Base-by-base conservation (phyloP, 1,140 invertebrate genomes). In the Eumaeus atala region DNA sequence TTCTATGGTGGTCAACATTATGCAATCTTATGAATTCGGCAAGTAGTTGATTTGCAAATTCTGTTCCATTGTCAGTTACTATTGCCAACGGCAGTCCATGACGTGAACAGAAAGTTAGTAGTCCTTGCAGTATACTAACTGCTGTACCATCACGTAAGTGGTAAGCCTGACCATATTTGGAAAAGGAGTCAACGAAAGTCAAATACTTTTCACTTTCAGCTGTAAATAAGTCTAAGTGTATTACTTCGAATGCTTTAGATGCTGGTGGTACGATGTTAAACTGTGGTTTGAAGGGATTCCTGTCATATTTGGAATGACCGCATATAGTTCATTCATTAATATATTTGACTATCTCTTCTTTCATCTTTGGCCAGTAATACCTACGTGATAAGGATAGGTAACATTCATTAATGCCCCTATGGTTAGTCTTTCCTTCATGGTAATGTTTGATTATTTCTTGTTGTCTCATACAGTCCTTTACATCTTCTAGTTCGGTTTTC, bases 301-400 rank as follows among this genome's bases (percentile, higher is more conserved):
- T 38, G n/a, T n/a, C n/a, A n/a, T n/a, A n/a, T n/a, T n/a, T n/a
- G n/a, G n/a, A n/a, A n/a, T n/a, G n/a, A n/a, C 54, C 57, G 14
- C 64, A 66, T 28, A 66, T 52, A 0, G 51, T 54, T 12, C 54
- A 66, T 33, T 62, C 58, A 34, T 58, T 62, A 1, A 62, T 59
- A 10, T 54, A 58, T n/a, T 55, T 62, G 4, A 54, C 21, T 3
- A 59, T 55, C 21, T 60, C 48, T 12, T 64, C 51, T 17, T 10
- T 62, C 55, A 62, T 62, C 18, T 66, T 66, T 0, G 61, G 64
- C 61, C 61, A 66, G 12, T 61, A 66, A n/a, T n/a, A n/a, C n/a
- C n/a, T 44, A 3, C 53, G 57, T n/a, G 60, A 62, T 10, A 63
- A 36, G 4, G 58, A 16, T 37, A 60, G 35, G 10, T 58, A 62